Evolutionary conservation across 2,113 vertebrate species (phyloP), one percentile per base, ranked within the genome.

Genomic region (Aptenodytes patagonicus): DNA sequence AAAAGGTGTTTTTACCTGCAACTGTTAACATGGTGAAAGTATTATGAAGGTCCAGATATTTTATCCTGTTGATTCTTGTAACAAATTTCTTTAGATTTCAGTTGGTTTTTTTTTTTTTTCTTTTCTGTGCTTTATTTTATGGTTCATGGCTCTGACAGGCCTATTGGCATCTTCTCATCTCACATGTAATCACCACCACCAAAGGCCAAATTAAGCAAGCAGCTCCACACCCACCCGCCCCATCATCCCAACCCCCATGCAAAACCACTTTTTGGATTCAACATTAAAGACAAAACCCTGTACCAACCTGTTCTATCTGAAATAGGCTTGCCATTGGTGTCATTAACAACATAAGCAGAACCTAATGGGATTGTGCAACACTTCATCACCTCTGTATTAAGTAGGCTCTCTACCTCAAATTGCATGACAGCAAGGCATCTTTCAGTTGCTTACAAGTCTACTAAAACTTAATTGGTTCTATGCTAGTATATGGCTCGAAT

Each of bases 31-130:
- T 2, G 11, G 32, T 7, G 1, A 9, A 83, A 72, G 15, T 8
- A 28, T 21, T 19, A 18, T 0, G 1, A 89, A 77, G 40, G 25
- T 16, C 34, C 38, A 55, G 62, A 69, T 28, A 60, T 19, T 75
- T 84, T 49, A 20, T 91, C 68, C 73, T 94, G 89, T 89, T 71
- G 64, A 55, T 93, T 96, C 93, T 64, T 92, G 91, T 5, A 70
- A 46, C 4, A 38, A 11, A 38, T 55, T n/a, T 11, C 68, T 70
- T 61, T 6, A 13, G n/a, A 34, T 38, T 71, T 36, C n/a, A 40
- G 51, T 36, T 36, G 36, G 36, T 4, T 38, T 3, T 1, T 5
- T 6, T 1, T 5, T 6, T 73, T 69, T 26, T 18, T 31, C n/a
- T 34, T 36, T n/a, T 4, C 49, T 19, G 18, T 12, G 49, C 54